Conservation (phyloP, 2,113 vertebrate genomes). For the Leucoraja erinaceus region DNA sequence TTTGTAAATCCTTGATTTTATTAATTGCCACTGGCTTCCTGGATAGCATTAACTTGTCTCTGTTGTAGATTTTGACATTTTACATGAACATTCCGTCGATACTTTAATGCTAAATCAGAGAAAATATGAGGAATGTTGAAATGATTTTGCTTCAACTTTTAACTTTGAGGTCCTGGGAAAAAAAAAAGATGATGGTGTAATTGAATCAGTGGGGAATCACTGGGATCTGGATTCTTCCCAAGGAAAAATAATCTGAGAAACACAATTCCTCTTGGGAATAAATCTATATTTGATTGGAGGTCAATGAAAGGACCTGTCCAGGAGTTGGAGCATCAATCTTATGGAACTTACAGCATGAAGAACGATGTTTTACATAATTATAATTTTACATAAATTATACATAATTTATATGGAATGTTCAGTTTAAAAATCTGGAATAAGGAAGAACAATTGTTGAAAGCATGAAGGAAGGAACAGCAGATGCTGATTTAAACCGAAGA, state of each 20-base stretch:
- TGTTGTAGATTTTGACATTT: neutral
- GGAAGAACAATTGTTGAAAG: neutral
- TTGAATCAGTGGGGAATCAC: neutral
- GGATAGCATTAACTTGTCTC: neutral
- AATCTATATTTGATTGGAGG: neutral
- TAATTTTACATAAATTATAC: no score
- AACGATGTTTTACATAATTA: neutral
- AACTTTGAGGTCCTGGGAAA: conserved; percentile 20
- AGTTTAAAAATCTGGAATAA: neutral
- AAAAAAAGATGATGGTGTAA: neutral
- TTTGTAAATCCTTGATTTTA: neutral
- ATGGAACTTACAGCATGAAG: no score
- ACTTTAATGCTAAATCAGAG: neutral
- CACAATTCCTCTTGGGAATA: neutral
- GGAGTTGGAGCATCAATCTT: neutral
- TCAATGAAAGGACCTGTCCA: neutral
- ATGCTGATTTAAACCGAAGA: no score
- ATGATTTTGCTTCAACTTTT: conserved; percentile 2
- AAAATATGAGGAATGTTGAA: neutral
- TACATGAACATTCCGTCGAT: neutral
- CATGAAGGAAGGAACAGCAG: no score
- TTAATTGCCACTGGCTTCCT: neutral
- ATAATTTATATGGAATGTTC: neutral
- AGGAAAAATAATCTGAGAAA: neutral
- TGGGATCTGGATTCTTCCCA: conserved; percentile 10